A percentile compares a stretch with the other conserved stretches of the same genome.
Conservation (phyloP, 2,113 vertebrate species). For the Myiopsitta monachus region DNA sequence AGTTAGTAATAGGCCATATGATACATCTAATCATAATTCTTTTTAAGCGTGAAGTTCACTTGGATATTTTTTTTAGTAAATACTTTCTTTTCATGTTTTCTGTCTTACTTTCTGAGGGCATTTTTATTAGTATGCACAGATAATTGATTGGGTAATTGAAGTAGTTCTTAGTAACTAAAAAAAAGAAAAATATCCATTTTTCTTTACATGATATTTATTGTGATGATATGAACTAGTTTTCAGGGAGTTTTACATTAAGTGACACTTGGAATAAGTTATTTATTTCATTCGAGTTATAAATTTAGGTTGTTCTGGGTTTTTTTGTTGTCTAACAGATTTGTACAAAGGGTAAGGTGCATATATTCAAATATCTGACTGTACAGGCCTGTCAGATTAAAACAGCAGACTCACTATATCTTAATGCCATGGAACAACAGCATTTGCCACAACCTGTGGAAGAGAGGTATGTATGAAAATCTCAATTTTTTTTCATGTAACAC, state of each 20-base stretch:
- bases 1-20: background rate
- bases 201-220: background rate
- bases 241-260: background rate
- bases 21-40: background rate
- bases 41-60: background rate
- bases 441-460: slow-evolving; percentile 82
- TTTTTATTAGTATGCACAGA: background rate
- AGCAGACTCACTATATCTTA: slow-evolving; percentile 85
- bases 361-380: slow-evolving; percentile 93
- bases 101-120: background rate
- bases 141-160: background rate
- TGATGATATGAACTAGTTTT: background rate
- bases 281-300: background rate
- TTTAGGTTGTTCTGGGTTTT: background rate
- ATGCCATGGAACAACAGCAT: slow-evolving; percentile 83
- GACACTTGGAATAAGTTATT: background rate
- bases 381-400: slow-evolving; percentile 92
- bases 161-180: background rate
- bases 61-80: background rate
- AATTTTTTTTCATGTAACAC: background rate
- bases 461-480: slow-evolving; percentile 72
- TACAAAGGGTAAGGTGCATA: slow-evolving; percentile 93
- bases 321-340: slow-evolving; percentile 81
- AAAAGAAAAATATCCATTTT: background rate
- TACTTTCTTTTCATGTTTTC: background rate